A percentile compares a stretch with the other conserved stretches of the same genome.
phyloP scores from a whole-genome alignment of 2,113 vertebrate species.

The Probosciger aterrimus region DNA sequence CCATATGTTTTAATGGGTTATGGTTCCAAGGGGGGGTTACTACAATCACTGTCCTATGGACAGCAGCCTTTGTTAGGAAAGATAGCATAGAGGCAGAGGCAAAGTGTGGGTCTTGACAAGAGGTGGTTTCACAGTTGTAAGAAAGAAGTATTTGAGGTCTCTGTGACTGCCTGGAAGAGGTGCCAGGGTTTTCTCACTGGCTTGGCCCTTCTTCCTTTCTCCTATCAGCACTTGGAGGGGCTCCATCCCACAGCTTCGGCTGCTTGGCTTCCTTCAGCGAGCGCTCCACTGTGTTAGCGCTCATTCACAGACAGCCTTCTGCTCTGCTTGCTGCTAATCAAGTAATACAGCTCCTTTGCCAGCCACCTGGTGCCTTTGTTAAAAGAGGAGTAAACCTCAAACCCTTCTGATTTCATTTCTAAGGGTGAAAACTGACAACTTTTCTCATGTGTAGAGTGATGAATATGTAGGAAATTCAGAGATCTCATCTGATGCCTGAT shows the following conservation, averaged over 20 bases:
- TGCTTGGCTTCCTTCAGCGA: slow-evolving; percentile 21
- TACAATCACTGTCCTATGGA: background rate
- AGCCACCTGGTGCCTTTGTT: slow-evolving; percentile 48
- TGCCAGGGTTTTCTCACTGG: background rate
- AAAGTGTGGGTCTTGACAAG: background rate
- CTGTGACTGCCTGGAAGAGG: background rate
- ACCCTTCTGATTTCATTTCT: background rate
- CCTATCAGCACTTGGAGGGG: slow-evolving; percentile 31
- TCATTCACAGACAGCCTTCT: slow-evolving; percentile 42
- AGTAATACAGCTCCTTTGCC: background rate
- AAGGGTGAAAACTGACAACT: background rate
- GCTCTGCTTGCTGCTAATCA: slow-evolving; percentile 40
- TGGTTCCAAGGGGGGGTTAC: background rate
- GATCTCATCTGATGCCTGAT: background rate
- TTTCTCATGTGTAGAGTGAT: background rate
- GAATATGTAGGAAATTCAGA: slow-evolving; percentile 11
- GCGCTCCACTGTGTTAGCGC: background rate
- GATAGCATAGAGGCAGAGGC: background rate
- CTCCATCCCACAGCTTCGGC: slow-evolving; percentile 26
- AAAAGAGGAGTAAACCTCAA: background rate
- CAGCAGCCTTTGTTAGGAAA: background rate
- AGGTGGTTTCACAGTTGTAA: background rate
- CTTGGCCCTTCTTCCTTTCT: slow-evolving; percentile 26
- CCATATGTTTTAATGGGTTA: background rate
- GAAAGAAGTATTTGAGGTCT: background rate